A percentile compares a stretch with the other conserved stretches of the same genome.
phyloP scores from a whole-genome alignment of 2,888 invertebrate genomes.

The Hypena proboscidalis region DNA sequence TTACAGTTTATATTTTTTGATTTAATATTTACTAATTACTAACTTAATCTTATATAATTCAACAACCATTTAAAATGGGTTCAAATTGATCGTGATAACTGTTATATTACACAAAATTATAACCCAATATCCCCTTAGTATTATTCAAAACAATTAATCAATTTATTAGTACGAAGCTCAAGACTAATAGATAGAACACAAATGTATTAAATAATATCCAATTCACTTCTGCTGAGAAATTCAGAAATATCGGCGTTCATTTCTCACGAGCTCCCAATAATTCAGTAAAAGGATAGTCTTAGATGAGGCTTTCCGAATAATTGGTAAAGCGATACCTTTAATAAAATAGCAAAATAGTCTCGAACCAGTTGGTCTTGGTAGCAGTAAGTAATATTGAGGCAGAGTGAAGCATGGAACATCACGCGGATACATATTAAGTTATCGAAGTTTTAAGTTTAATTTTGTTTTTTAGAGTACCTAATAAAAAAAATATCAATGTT shows the following conservation, averaged over 20 bases:
- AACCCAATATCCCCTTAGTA: background rate
- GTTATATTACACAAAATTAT: too few relatives aligned
- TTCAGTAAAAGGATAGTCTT: slow-evolving; percentile 31
- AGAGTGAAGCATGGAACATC: background rate
- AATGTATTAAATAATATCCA: slow-evolving; percentile 20
- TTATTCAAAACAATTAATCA: background rate
- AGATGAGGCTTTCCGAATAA: slow-evolving; percentile 34
- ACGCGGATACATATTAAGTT: too few relatives aligned
- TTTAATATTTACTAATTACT: too few relatives aligned
- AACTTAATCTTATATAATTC: too few relatives aligned
- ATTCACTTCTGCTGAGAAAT: slow-evolving; percentile 21
- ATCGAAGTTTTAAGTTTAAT: too few relatives aligned
- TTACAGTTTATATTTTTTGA: too few relatives aligned
- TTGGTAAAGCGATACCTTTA: slow-evolving; percentile 44
- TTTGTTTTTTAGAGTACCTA: too few relatives aligned
- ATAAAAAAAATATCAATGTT: too few relatives aligned
- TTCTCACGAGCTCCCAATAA: slow-evolving; percentile 30
- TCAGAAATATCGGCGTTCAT: slow-evolving; percentile 33
- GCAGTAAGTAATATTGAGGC: slow-evolving; percentile 4
- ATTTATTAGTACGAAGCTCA: slow-evolving; percentile 1
- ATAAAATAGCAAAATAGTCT: slow-evolving; percentile 21
- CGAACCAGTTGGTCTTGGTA: slow-evolving; percentile 1
- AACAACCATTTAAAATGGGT: too few relatives aligned
- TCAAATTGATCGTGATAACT: too few relatives aligned
- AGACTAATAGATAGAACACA: slow-evolving; percentile 2